A percentile compares a stretch with the other conserved stretches of the same genome.
These are phyloP conservation scores for Tanypteryx hageni DNA, from an alignment of 2,888 invertebrate genomes.

Conservation along the genomic window DNA sequence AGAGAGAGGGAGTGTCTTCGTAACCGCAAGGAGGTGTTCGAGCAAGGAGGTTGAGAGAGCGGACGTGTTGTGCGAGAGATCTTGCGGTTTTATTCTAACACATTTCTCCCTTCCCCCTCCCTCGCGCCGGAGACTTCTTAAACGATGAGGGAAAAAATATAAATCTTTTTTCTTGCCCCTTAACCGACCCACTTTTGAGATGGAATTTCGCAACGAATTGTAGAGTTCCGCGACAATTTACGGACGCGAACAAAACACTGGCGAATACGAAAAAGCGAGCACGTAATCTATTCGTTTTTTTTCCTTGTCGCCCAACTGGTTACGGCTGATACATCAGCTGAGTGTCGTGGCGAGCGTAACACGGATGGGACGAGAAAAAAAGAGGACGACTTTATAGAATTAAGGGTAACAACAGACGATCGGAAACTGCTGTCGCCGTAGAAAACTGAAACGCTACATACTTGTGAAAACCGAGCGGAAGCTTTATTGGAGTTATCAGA, in stretches of 20 bases:
- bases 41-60: neutral
- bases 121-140: neutral
- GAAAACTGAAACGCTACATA: too few relatives aligned
- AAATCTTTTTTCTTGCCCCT: neutral
- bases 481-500: too few relatives aligned
- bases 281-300: neutral
- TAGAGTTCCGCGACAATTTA: neutral
- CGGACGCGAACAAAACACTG: neutral
- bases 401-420: too few relatives aligned
- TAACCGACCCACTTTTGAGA: slow-evolving; percentile 3
- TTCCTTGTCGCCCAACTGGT: neutral
- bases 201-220: slow-evolving; percentile 32
- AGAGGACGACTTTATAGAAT: too few relatives aligned
- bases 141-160: neutral
- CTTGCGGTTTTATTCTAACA: slow-evolving; percentile 12
- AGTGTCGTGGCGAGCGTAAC: too few relatives aligned
- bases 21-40: neutral
- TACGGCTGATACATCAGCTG: neutral
- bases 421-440: too few relatives aligned
- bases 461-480: too few relatives aligned
- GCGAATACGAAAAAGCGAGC: neutral
- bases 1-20: neutral
- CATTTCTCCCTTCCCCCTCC: neutral
- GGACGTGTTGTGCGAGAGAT: neutral
- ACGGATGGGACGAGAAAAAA: too few relatives aligned